Conservation (phyloP, 2,113 vertebrate species). For the Emberiza fucata region DNA sequence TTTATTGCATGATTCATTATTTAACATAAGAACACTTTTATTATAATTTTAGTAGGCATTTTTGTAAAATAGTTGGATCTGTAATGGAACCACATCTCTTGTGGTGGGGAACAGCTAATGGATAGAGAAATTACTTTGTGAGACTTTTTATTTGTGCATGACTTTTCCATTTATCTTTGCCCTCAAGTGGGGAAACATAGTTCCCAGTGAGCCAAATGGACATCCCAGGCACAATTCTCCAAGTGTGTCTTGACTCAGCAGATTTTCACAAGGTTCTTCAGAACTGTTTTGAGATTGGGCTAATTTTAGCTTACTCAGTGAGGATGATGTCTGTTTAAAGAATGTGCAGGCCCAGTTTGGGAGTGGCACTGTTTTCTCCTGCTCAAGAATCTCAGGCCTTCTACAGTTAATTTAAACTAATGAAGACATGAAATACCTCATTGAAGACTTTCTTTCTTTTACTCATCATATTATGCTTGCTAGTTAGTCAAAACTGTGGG, state of each 20-base stretch:
- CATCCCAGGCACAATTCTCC: neutral
- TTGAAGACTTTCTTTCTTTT: neutral
- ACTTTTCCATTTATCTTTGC: neutral
- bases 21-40: neutral
- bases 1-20: neutral
- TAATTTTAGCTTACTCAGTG: neutral
- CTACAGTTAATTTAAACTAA: neutral
- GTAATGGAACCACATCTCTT: neutral
- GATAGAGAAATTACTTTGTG: neutral
- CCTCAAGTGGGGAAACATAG: neutral
- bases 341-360: neutral
- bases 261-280: neutral
- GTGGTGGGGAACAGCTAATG: neutral
- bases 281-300: neutral
- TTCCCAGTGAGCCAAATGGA: neutral
- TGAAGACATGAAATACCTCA: neutral
- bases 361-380: neutral
- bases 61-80: neutral
- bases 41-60: neutral
- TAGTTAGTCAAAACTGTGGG: neutral
- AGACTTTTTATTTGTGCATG: neutral
- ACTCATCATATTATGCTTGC: neutral
- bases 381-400: neutral
- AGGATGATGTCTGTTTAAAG: neutral
- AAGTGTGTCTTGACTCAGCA: neutral